Evolutionary conservation across 2,113 vertebrate genomes (phyloP).

Genomic region (Elephas maximus): DNA sequence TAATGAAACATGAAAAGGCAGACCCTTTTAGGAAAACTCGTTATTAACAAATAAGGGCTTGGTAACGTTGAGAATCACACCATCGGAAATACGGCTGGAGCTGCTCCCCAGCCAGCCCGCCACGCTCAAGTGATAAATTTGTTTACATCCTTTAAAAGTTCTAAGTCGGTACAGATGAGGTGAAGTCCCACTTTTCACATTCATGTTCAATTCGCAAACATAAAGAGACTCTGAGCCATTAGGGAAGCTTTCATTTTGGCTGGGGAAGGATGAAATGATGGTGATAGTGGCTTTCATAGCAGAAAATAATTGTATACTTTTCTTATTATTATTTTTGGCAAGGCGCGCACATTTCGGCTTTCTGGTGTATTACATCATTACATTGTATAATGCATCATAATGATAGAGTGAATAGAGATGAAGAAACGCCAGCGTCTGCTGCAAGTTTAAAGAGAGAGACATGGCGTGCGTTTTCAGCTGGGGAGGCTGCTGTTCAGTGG

Average conservation of each 20-base stretch:
- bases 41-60: conserved; percentile 84
- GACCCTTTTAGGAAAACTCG: conserved; percentile 77
- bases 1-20: conserved; percentile 83
- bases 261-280: conserved; percentile 87
- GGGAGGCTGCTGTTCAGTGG: conserved; percentile 88
- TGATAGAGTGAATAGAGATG: conserved; percentile 91
- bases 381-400: conserved; percentile 93
- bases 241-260: conserved; percentile 90
- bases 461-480: conserved; percentile 88
- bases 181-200: conserved; percentile 79
- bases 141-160: conserved; percentile 89
- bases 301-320: conserved; percentile 93
- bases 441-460: conserved; percentile 90
- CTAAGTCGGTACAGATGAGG: conserved; percentile 84
- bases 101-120: conserved; percentile 64
- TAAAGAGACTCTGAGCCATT: conserved; percentile 88
- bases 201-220: conserved; percentile 86
- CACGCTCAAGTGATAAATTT: conserved; percentile 83
- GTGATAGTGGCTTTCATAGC: conserved; percentile 90
- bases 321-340: conserved; percentile 93
- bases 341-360: conserved; percentile 87
- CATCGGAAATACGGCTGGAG: conserved; percentile 69
- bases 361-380: conserved; percentile 92
- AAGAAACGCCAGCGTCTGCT: conserved; percentile 90
- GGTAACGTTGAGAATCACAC: conserved; percentile 70